Conservation (phyloP, 2,797 vertebrate species). For the Oreortyx pictus region DNA sequence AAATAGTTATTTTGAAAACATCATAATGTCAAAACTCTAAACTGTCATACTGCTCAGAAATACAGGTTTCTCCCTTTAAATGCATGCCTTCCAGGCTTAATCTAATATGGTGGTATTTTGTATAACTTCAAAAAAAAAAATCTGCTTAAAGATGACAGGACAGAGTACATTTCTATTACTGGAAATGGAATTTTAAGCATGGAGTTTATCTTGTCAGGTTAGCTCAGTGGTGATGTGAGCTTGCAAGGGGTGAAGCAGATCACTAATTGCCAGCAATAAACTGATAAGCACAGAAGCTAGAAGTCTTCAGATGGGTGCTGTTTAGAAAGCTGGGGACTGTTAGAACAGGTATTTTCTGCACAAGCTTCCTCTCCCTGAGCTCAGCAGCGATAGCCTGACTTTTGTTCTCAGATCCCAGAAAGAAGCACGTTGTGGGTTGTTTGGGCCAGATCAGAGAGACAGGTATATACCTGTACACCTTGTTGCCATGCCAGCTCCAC, state of each 20-base stretch:
- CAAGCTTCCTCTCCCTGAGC: neutral
- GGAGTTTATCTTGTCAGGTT: slow-evolving; percentile 54
- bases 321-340: slow-evolving; percentile 25
- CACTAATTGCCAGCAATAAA: slow-evolving; percentile 22
- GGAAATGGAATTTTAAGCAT: slow-evolving; percentile 66
- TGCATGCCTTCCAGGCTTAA: slow-evolving; percentile 37
- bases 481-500: slow-evolving; percentile 59
- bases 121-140: neutral
- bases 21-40: neutral
- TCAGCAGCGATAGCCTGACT: neutral
- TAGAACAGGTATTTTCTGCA: slow-evolving; percentile 28
- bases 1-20: neutral
- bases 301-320: neutral
- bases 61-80: neutral
- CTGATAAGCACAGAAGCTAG: neutral
- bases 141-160: neutral
- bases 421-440: neutral
- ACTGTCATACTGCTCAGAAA: neutral
- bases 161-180: slow-evolving; percentile 42
- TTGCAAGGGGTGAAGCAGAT: slow-evolving; percentile 12
- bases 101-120: neutral
- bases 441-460: slow-evolving; percentile 48
- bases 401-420: slow-evolving; percentile 47
- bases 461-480: slow-evolving; percentile 65
- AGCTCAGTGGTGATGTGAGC: slow-evolving; percentile 24